A percentile compares a stretch with the other conserved stretches of the same genome.
phyloP scores from a whole-genome alignment of 2,113 vertebrate genomes.

The Platysteira castanea region DNA sequence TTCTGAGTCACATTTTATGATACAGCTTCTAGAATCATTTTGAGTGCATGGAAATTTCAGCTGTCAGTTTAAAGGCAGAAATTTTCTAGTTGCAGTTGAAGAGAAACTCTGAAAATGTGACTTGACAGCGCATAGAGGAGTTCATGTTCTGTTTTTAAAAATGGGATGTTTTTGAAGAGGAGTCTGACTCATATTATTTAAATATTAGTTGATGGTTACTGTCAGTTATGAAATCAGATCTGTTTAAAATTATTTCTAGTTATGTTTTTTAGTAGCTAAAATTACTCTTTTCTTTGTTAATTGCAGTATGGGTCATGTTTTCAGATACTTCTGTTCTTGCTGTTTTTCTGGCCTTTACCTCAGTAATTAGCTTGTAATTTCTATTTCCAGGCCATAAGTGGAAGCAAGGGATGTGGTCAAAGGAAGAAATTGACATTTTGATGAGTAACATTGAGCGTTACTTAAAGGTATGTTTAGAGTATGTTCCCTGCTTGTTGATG shows the following conservation, averaged over 20 bases:
- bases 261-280: not conserved
- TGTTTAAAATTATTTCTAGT: not conserved
- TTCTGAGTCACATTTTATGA: not conserved
- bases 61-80: not conserved
- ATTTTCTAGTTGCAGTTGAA: not conserved
- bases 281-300: not conserved
- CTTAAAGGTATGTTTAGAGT: slow-evolving; percentile 81
- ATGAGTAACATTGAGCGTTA: slow-evolving; percentile 97
- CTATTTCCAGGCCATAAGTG: slow-evolving; percentile 90
- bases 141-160: not conserved
- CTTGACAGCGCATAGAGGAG: not conserved
- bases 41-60: not conserved
- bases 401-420: slow-evolving; percentile 99
- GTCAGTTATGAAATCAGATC: not conserved
- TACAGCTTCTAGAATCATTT: not conserved
- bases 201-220: not conserved
- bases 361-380: slow-evolving; percentile 14
- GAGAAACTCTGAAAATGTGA: not conserved
- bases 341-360: not conserved
- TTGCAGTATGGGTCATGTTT: not conserved
- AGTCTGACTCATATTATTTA: not conserved
- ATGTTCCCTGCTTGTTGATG: not conserved
- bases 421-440: slow-evolving; percentile 96
- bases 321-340: not conserved
- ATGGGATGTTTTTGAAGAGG: not conserved